Percentiles rank a stretch among this genome's conserved stretches.
phyloP scores from a whole-genome alignment of 2,797 vertebrate genomes.

The Monodelphis domestica region DNA sequence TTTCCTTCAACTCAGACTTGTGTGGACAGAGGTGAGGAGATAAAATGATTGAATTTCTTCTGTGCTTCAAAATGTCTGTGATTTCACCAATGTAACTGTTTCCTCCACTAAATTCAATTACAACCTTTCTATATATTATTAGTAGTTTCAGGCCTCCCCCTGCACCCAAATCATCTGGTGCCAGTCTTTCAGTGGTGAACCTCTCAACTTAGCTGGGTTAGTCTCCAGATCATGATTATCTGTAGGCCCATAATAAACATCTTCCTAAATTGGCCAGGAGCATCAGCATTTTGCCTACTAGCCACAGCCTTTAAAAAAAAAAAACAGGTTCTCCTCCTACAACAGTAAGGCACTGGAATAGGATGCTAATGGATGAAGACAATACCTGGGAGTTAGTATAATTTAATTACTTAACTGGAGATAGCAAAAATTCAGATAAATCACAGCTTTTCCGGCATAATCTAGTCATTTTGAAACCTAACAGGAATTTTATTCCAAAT shows the following conservation, averaged over 20 bases:
- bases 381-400: neutral
- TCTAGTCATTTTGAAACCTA: neutral
- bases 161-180: neutral
- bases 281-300: neutral
- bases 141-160: neutral
- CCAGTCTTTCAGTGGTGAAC: neutral
- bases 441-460: neutral
- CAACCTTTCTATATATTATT: neutral
- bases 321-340: neutral
- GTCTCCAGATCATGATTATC: neutral
- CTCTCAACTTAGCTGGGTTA: neutral
- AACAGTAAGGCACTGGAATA: neutral
- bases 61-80: neutral
- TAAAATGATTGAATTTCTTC: neutral
- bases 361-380: neutral
- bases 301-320: neutral
- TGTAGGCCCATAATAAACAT: neutral
- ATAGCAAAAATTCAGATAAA: neutral
- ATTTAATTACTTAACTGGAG: neutral
- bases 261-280: neutral
- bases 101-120: neutral
- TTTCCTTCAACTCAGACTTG: slow-evolving; percentile 98
- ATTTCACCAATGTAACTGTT: neutral
- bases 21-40: slow-evolving; percentile 92
- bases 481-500: neutral